Base-by-base conservation (phyloP, 1,140 invertebrate species). In the Calosoma granatense region DNA sequence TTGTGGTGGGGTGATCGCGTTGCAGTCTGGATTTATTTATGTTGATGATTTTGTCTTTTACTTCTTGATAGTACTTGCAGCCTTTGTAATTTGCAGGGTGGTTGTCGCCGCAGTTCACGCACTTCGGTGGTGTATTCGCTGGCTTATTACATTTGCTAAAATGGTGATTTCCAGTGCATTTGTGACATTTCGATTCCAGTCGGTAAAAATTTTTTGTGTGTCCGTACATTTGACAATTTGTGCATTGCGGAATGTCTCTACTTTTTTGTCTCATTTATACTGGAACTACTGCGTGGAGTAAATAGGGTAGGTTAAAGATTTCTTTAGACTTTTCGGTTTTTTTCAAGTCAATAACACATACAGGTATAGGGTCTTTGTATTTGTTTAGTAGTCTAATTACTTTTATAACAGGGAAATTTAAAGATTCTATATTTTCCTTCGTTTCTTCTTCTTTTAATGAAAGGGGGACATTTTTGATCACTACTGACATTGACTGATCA, bases 171-270 rank as follows among this genome's bases (percentile, higher is more conserved):
- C 60, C 67, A 3, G 68, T 65, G 54, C 70, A 72, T 53, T 67
- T 70, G 0, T 70, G 63, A 26, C 68, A 70, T 56, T 59, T 61
- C 0, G 64, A 60, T 6, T 52, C 39, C n/a, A 61, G 56, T n/a
- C 19, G 51, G 21, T 68, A 70, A 17, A 61, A 67, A 0, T 23
- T 60, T 61, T 67, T 62, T 1, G 66, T 69, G 51, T 70, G 70
- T 0, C 65, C 66, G 56, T 69, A 71, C 22, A 63, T 43, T 58
- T 68, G 68, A 36, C 70, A 71, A 17, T 64, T 69, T 3, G 51
- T 41, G 47, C 67, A 71, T 60, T 70, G 66, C 3, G 64, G 62
- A 1, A 70, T 63, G 21, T 59, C 55, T 9, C 61, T 60, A 19
- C 60, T 62, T 11, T 64, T 60, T 39, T 60, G 53, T 0, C 63